These are phyloP conservation scores for Rhadina sibilatrix DNA, from an alignment of 2,113 vertebrate species.

Conservation along the genomic window DNA sequence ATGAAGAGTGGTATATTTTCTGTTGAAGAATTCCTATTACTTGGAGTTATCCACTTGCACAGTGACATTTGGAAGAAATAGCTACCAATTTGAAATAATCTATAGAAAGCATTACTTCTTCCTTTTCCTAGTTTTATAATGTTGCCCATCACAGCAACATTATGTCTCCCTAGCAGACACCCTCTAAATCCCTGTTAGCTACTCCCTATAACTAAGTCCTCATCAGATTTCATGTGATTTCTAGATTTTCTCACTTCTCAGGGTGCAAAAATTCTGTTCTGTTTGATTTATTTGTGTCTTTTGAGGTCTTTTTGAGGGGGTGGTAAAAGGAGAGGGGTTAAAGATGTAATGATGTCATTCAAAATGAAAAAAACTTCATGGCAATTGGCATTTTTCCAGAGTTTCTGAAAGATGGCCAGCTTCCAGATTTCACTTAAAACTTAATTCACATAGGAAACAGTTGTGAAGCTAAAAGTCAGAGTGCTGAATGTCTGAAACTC, in stretches of 20 bases:
- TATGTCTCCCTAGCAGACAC: neutral
- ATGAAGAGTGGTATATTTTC: neutral
- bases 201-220: neutral
- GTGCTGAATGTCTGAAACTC: neutral
- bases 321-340: constrained; percentile 46
- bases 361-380: constrained; percentile 5
- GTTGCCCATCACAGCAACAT: neutral
- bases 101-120: neutral
- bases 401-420: constrained; percentile 32
- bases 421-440: constrained; percentile 53
- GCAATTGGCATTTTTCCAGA: constrained; percentile 24
- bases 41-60: neutral
- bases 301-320: constrained; percentile 49
- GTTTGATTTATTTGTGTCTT: constrained; percentile 7
- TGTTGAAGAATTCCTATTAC: neutral
- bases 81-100: neutral
- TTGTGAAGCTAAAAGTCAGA: constrained; percentile 30
- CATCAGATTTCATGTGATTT: neutral
- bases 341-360: constrained; percentile 8
- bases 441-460: constrained; percentile 35
- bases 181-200: neutral
- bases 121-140: neutral
- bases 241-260: constrained; percentile 50
- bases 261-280: constrained; percentile 41
- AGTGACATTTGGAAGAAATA: neutral